These are phyloP conservation scores for Bucorvus abyssinicus DNA, from an alignment of 2,797 vertebrate species.

Conservation along the genomic window DNA sequence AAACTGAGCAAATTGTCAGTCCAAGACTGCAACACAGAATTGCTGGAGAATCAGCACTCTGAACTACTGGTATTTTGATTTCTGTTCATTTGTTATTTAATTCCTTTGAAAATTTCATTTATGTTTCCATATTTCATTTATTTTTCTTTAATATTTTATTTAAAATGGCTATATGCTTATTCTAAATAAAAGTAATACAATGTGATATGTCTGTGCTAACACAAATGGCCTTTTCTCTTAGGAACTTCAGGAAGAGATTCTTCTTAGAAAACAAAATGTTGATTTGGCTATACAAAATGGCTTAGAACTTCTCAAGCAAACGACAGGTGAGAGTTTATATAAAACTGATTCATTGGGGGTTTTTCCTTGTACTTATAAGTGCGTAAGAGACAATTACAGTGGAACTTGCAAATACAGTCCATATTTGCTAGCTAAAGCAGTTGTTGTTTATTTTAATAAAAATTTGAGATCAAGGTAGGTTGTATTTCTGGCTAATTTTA, in stretches of 20 bases:
- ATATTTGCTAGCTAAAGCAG: neutral
- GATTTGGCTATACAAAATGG: constrained; percentile 93
- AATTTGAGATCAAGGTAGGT: neutral
- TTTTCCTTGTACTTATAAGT: neutral
- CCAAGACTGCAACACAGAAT: constrained; percentile 84
- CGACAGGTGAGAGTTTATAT: constrained; percentile 85
- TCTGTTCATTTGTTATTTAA: constrained; percentile 71
- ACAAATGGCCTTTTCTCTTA: constrained; percentile 65
- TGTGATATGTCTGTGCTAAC: neutral
- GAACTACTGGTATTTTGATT: constrained; percentile 91
- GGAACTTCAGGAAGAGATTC: constrained; percentile 92
- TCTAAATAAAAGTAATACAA: neutral
- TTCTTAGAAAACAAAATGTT: constrained; percentile 87
- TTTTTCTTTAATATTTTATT: constrained; percentile 38
- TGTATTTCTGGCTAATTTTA: neutral
- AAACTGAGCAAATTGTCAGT: constrained; percentile 85
- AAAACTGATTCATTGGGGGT: neutral
- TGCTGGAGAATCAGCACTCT: constrained; percentile 86
- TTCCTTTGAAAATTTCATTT: constrained; percentile 45
- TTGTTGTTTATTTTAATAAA: constrained; percentile 21
- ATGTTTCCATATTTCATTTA: constrained; percentile 20
- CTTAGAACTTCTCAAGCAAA: constrained; percentile 94
- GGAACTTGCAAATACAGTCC: neutral
- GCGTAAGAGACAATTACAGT: neutral
- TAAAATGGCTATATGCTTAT: neutral